Base-by-base conservation (phyloP, 2,797 vertebrate genomes). In the Allobates femoralis region DNA sequence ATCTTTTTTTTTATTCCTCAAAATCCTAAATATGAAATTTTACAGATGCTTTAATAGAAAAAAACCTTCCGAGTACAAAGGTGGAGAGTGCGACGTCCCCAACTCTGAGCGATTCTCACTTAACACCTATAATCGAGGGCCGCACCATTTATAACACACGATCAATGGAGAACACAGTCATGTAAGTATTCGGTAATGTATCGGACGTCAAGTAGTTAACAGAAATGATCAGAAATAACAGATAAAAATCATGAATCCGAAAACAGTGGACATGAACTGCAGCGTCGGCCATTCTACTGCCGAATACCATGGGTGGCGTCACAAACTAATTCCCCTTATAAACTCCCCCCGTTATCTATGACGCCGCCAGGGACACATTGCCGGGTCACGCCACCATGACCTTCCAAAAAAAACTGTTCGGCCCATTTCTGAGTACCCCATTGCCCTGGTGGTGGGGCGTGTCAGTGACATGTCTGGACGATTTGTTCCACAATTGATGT, bases 31-130 rank as follows among this genome's bases (percentile, higher is more conserved):
- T n/a, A 83, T 37, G 23, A 53, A 73, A 73, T 73, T 73, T 30
- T 71, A 34, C 26, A 73, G 81, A 28, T 16, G 66, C 53, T 58
- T 83, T 83, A 66, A 56, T 2, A 10, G 53, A 73, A 83, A 73
- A 83, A 58, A 73, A 34, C 66, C 81, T 83, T 82, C 51, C 58
- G 81, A 34, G 81, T 71, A 71, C 58, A 73, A 56, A 73, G 51
- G 51, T 73, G 67, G 8, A 58, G 26, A n/a, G 7, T 56, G 19
- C 37, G 55, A 71, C 37, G 80, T 55, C 14, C 50, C 64, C 50
- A 81, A 37, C 64, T 5, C 28, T 55, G 80, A 34, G 64, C 80
- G 55, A 81, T 81, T 81, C 60, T 69, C 80, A 56, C 73, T 83
- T 83, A 83, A 71, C 81, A 37, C 53, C 3, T 83, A 28, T 83